These are phyloP conservation scores for Drosophila sordidula DNA, from an alignment of 2,888 invertebrate genomes.

Conservation along the genomic window DNA sequence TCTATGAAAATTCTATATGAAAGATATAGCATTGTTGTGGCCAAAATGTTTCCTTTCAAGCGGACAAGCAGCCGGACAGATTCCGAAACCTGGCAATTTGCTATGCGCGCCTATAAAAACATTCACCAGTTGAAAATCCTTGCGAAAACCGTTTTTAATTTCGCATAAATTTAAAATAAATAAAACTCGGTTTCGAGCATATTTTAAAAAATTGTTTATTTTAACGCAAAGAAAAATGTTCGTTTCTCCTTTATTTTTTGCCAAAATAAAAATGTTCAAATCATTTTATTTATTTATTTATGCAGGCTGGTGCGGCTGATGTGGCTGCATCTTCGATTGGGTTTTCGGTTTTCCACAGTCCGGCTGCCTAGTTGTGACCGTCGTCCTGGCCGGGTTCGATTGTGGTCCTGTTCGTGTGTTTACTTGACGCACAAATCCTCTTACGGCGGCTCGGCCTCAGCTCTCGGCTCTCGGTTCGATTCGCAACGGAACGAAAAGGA, in stretches of 20 bases:
- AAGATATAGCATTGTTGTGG: constrained; percentile 24
- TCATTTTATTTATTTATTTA: constrained; percentile 81
- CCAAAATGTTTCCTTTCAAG: constrained; percentile 20
- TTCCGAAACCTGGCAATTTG: constrained; percentile 27
- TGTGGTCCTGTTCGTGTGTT: constrained; percentile 65
- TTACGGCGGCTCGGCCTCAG: constrained; percentile 62
- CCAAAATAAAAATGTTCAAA: constrained; percentile 78
- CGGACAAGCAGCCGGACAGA: constrained; percentile 1
- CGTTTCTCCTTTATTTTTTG: constrained; percentile 51
- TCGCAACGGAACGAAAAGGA: constrained; percentile 69
- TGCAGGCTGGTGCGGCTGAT: constrained; percentile 58
- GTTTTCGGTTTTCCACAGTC: constrained; percentile 39
- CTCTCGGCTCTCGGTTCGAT: constrained; percentile 59
- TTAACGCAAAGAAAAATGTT: constrained; percentile 75
- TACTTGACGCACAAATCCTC: constrained; percentile 80
- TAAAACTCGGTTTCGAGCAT: constrained; percentile 46
- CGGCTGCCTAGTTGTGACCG: constrained; percentile 5
- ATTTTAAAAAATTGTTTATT: constrained; percentile 72
- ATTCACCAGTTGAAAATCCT: constrained; percentile 59
- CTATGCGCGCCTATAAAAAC: constrained; percentile 69
- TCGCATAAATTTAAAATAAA: constrained; percentile 80
- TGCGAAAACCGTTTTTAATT: constrained; percentile 78
- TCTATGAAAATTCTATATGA: constrained; percentile 19
- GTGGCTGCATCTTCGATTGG: constrained; percentile 73
- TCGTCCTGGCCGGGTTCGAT: constrained; percentile 16